Conservation (phyloP, 1,140 invertebrate genomes). For the Sweltsa coloradensis region DNA sequence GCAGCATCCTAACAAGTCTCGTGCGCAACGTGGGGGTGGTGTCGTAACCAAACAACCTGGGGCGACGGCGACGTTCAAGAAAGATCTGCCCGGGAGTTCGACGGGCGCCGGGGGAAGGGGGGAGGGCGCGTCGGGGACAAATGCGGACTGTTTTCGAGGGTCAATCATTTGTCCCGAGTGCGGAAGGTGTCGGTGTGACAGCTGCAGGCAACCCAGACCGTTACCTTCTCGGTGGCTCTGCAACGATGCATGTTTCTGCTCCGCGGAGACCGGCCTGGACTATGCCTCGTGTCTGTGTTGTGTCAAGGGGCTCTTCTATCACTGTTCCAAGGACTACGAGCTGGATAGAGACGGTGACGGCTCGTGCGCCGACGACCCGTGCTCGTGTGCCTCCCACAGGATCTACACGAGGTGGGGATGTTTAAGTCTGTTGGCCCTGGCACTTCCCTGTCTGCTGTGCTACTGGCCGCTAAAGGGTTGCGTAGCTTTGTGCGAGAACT, state of each 20-base stretch:
- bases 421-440: slow-evolving; percentile 60
- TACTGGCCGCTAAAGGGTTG: slow-evolving; percentile 83
- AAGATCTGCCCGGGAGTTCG: slow-evolving; percentile 19
- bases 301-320: slow-evolving; percentile 85
- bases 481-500: slow-evolving; percentile 61
- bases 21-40: slow-evolving; percentile 16
- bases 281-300: slow-evolving; percentile 86
- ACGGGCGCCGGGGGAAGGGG: slow-evolving; percentile 14
- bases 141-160: slow-evolving; percentile 20
- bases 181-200: slow-evolving; percentile 72
- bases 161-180: slow-evolving; percentile 77
- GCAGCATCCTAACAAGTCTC: slow-evolving; percentile 14
- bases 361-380: slow-evolving; percentile 71
- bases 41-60: slow-evolving; percentile 17
- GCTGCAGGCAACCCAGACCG: slow-evolving; percentile 69
- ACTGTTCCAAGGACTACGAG: slow-evolving; percentile 63
- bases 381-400: slow-evolving; percentile 62
- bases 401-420: slow-evolving; percentile 69
- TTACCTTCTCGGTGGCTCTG: slow-evolving; percentile 81
- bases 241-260: slow-evolving; percentile 72
- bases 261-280: slow-evolving; percentile 73
- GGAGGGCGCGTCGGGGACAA: slow-evolving; percentile 7
- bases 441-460: slow-evolving; percentile 77
- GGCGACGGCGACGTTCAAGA: slow-evolving; percentile 19
- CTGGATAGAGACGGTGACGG: slow-evolving; percentile 49